phyloP scores from a whole-genome alignment of 1,140 invertebrate species.

The Leptopilina boulardi region DNA sequence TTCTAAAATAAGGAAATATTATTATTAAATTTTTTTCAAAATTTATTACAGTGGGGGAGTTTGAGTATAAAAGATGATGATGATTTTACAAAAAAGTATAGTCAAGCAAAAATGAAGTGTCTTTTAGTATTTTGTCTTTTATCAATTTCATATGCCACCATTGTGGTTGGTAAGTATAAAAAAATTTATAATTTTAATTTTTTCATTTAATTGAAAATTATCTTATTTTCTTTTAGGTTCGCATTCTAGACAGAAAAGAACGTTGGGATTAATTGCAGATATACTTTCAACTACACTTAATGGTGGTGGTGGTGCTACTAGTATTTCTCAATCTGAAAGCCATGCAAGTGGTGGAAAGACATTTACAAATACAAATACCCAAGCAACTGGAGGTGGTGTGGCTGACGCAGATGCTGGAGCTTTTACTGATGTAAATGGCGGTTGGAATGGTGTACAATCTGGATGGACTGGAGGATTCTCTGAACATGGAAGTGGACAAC shows the following conservation, averaged over 20 bases:
- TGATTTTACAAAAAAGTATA: not conserved
- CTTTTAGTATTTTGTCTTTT: not conserved
- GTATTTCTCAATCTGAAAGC: not conserved
- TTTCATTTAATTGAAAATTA: not conserved
- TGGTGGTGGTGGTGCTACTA: not conserved
- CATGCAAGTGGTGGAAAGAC: not conserved
- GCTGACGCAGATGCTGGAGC: not conserved
- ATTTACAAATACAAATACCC: not conserved
- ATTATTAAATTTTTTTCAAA: not conserved
- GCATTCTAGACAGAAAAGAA: not conserved
- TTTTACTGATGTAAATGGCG: not conserved
- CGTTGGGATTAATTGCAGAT: not conserved
- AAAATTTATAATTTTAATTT: too few relatives aligned
- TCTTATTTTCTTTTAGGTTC: not conserved
- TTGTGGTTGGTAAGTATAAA: not conserved
- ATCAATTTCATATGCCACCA: not conserved
- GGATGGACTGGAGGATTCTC: not conserved
- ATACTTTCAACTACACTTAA: not conserved
- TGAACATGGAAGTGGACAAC: not conserved
- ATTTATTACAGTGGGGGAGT: not conserved
- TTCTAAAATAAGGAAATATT: not conserved
- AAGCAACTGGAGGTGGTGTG: not conserved
- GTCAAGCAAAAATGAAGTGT: not conserved
- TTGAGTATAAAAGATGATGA: slow-evolving; percentile 6
- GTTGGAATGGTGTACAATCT: not conserved